Percentiles rank a stretch among this genome's conserved stretches.
Conservation (phyloP, 1,140 invertebrate species). For the Tetramorium simillimum region DNA sequence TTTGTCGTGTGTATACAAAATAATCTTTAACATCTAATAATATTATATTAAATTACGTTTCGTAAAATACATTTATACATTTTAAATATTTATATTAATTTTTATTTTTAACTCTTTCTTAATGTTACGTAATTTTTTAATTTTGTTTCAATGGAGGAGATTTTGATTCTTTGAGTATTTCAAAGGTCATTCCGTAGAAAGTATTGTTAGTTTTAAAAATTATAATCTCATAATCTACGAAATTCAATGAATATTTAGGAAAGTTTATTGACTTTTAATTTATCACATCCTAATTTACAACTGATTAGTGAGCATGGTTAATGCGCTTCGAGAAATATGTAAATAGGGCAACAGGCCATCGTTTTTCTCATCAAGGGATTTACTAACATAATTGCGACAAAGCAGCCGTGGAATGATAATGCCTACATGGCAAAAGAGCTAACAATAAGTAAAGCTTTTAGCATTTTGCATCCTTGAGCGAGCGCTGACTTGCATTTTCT, state of each 20-base stretch:
- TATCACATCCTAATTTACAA: slow-evolving; percentile 11
- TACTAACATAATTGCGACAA: slow-evolving; percentile 12
- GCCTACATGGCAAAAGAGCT: slow-evolving; percentile 9
- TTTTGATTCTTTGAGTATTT: slow-evolving; percentile 7
- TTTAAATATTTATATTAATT: not conserved
- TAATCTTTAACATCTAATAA: not conserved
- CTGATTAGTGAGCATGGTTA: slow-evolving; percentile 28
- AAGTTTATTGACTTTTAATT: slow-evolving; percentile 23
- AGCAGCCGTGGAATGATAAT: slow-evolving; percentile 35
- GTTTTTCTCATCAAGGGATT: slow-evolving; percentile 17
- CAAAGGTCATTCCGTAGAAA: not conserved
- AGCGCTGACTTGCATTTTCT: slow-evolving; percentile 52
- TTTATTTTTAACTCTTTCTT: not conserved
- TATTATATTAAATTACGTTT: not conserved
- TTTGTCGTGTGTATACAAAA: not conserved
- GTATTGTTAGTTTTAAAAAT: slow-evolving; percentile 1
- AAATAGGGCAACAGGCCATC: not conserved
- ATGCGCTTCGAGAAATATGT: slow-evolving; percentile 22
- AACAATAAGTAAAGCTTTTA: slow-evolving; percentile 28
- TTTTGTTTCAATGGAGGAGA: not conserved
- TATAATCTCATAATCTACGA: slow-evolving; percentile 16
- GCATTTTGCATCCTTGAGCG: slow-evolving; percentile 43
- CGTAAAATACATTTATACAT: not conserved
- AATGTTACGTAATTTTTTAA: too few species aligned
- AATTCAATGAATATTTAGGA: not conserved